Evolutionary conservation across 2,888 invertebrate species (phyloP).

Genomic region (Diachrysia chrysitis): DNA sequence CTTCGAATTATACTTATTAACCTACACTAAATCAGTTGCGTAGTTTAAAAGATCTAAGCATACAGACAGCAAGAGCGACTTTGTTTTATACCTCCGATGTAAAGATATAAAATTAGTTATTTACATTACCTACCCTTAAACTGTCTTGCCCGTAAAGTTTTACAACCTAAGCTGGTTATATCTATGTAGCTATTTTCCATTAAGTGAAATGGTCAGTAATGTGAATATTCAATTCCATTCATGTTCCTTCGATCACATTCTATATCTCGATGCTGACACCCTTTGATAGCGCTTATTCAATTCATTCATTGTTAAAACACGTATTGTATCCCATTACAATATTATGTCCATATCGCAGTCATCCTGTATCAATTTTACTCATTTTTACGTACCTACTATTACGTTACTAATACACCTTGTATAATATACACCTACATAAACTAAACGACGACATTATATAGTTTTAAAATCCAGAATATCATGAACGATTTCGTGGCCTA

Average conservation of each 20-base stretch:
- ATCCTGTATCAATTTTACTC: slow-evolving; percentile 41
- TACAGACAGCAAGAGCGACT: no score
- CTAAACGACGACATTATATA: no score
- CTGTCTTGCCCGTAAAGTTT: not conserved
- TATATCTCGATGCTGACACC: slow-evolving; percentile 28
- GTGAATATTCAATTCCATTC: slow-evolving; percentile 15
- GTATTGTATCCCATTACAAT: slow-evolving; percentile 46
- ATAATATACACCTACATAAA: not conserved
- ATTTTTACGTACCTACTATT: slow-evolving; percentile 42
- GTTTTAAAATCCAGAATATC: no score
- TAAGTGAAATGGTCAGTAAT: slow-evolving; percentile 17
- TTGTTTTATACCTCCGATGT: no score
- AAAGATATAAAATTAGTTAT: no score
- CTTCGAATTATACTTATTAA: no score
- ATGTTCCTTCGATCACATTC: slow-evolving; percentile 33
- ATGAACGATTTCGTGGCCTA: no score
- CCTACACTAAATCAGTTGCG: no score
- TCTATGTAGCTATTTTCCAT: not conserved
- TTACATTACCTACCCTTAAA: not conserved
- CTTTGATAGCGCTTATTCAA: slow-evolving; percentile 47
- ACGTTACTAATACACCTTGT: slow-evolving; percentile 22
- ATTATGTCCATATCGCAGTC: slow-evolving; percentile 22
- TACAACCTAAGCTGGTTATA: no score
- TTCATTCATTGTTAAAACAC: slow-evolving; percentile 43
- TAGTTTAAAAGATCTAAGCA: no score